Conservation (phyloP, 2,797 vertebrate genomes). For the Oreochromis grahami region DNA sequence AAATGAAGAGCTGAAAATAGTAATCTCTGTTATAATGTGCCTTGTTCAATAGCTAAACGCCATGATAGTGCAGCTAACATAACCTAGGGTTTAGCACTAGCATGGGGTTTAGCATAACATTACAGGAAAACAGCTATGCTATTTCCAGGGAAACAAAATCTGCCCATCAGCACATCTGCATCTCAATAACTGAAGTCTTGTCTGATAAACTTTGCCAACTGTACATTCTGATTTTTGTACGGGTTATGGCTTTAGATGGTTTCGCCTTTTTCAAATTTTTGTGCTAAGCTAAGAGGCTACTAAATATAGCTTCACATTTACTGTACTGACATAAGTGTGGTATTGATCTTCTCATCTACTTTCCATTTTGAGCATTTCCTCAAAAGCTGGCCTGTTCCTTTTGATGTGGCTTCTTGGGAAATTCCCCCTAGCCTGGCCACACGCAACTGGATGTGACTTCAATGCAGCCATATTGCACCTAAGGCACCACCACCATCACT, state of each 20-base stretch:
- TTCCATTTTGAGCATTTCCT: not conserved
- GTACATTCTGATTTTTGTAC: not conserved
- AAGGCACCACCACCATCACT: slow-evolving; percentile 3
- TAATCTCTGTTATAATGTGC: not conserved
- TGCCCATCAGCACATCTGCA: not conserved
- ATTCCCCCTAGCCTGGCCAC: not conserved
- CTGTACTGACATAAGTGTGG: not conserved
- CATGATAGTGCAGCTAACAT: not conserved
- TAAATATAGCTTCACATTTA: not conserved
- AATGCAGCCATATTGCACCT: slow-evolving; percentile 18
- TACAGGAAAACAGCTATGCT: not conserved
- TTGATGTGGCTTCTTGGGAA: not conserved
- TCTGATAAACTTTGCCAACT: not conserved
- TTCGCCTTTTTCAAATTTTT: not conserved
- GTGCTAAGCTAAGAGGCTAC: not conserved
- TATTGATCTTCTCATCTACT: not conserved
- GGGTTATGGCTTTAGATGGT: not conserved
- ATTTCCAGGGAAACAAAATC: not conserved
- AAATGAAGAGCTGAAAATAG: not conserved
- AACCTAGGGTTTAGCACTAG: not conserved
- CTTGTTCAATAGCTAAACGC: not conserved
- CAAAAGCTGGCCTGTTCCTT: not conserved
- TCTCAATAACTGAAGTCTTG: not conserved
- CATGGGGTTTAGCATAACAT: not conserved
- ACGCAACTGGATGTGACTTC: slow-evolving; percentile 6